Conservation (phyloP, 35 echinoderm and acorn worm species). For the Acanthaster planci region DNA sequence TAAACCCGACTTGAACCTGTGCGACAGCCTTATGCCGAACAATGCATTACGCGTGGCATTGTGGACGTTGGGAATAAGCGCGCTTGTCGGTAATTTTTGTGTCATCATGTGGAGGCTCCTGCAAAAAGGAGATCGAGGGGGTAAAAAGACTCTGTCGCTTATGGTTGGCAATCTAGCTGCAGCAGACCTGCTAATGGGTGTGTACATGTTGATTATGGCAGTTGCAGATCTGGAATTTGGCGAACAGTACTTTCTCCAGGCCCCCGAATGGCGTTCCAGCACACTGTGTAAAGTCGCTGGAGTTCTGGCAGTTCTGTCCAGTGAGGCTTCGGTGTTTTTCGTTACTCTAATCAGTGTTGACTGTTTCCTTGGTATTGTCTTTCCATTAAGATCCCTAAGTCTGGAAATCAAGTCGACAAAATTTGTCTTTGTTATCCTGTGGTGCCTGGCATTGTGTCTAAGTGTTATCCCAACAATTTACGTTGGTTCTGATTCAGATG, state of each 20-base stretch:
- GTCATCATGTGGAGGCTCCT: constrained; percentile 5
- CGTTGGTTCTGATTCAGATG: constrained; percentile 41
- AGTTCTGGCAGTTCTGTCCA: constrained; percentile 60
- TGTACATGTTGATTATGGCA: constrained; percentile 71
- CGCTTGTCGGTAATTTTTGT: constrained; percentile 30
- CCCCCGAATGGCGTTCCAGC: constrained; percentile 51
- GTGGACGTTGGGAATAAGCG: constrained; percentile 45
- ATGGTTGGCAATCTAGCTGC: constrained; percentile 67
- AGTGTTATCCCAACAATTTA: constrained; percentile 17
- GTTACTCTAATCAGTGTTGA: constrained; percentile 70
- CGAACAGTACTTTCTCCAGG: constrained; percentile 51
- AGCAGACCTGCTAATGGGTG: constrained; percentile 73
- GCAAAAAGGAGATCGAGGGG: neutral
- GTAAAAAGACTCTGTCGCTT: constrained; percentile 35
- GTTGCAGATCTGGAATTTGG: constrained; percentile 52
- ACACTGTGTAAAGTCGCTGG: constrained; percentile 50
- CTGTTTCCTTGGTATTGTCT: constrained; percentile 66
- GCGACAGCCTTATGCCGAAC: too few species aligned
- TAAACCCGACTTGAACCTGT: too few species aligned
- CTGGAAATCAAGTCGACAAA: constrained; percentile 37
- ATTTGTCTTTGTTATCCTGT: constrained; percentile 27
- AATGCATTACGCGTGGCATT: constrained; percentile 38
- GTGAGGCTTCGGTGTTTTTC: constrained; percentile 70
- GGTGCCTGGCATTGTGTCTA: constrained; percentile 51
- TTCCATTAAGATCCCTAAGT: constrained; percentile 59